phyloP scores from a whole-genome alignment of 2,888 invertebrate species.

The Apodemia zela region DNA sequence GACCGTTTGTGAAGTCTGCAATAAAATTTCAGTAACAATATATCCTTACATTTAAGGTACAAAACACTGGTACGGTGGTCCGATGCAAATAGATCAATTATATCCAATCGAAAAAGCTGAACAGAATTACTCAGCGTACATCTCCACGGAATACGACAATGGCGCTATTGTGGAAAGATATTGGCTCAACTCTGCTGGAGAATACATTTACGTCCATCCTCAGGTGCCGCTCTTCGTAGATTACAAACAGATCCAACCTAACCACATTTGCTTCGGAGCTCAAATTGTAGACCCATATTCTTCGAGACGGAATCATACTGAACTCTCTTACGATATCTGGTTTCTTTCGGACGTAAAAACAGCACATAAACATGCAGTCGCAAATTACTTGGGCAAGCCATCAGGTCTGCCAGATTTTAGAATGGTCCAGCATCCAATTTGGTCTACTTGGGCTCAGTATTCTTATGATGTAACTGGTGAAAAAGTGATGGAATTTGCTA shows the following conservation, averaged over 20 bases:
- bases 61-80: conserved; percentile 85
- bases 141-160: conserved; percentile 74
- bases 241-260: conserved; percentile 78
- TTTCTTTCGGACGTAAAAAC: conserved; percentile 76
- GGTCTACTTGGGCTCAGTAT: conserved; percentile 93
- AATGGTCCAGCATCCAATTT: conserved; percentile 90
- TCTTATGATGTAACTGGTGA: conserved; percentile 81
- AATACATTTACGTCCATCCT: conserved; percentile 83
- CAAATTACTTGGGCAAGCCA: conserved; percentile 82
- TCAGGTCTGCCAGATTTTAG: conserved; percentile 80
- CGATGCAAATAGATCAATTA: conserved; percentile 78
- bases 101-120: conserved; percentile 82
- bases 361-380: conserved; percentile 83
- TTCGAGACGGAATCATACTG: conserved; percentile 48
- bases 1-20: too few relatives aligned
- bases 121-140: conserved; percentile 75
- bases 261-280: conserved; percentile 80
- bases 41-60: conserved; percentile 52
- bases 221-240: conserved; percentile 85
- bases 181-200: conserved; percentile 87
- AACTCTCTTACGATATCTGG: conserved; percentile 82
- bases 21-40: too few relatives aligned
- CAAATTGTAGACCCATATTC: conserved; percentile 79
- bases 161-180: conserved; percentile 83
- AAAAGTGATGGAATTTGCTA: conserved; percentile 82